phyloP scores from a whole-genome alignment of 2,797 vertebrate genomes.

The Pipistrellus nathusii region DNA sequence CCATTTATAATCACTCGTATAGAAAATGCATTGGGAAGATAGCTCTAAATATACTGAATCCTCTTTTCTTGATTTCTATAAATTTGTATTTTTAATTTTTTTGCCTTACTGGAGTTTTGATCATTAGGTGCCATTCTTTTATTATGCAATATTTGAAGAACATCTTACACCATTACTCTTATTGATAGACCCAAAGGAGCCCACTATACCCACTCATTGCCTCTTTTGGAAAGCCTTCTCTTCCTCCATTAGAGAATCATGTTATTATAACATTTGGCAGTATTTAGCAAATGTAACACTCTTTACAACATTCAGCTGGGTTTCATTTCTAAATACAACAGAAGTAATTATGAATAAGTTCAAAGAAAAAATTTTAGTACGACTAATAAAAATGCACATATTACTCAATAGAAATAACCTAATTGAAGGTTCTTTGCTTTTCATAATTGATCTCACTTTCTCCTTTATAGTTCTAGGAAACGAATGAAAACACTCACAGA shows the following conservation, averaged over 20 bases:
- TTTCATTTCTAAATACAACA: conserved; percentile 58
- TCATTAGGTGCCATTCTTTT: not conserved
- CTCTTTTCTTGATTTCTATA: conserved; percentile 16
- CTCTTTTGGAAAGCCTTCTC: conserved; percentile 53
- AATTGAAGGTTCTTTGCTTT: conserved; percentile 1
- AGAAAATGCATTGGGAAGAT: conserved; percentile 2
- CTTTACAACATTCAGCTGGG: conserved; percentile 74
- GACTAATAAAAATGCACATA: conserved; percentile 55
- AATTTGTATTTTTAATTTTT: not conserved
- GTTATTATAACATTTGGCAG: conserved; percentile 47
- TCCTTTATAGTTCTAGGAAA: conserved; percentile 59
- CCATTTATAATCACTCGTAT: not conserved
- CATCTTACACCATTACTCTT: conserved; percentile 51
- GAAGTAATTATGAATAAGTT: conserved; percentile 53
- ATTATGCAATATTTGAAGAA: conserved; percentile 8
- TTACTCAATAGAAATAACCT: conserved; percentile 52
- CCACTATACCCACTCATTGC: not conserved
- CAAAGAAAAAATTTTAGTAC: conserved; percentile 59
- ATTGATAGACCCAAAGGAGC: not conserved
- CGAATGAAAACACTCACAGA: conserved; percentile 49
- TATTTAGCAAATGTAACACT: conserved; percentile 62
- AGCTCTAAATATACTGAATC: not conserved
- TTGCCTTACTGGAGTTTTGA: conserved; percentile 9
- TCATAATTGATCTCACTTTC: conserved; percentile 46
- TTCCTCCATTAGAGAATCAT: conserved; percentile 22